phyloP scores from a whole-genome alignment of 2,888 invertebrate genomes.

The Halictus ligatus region DNA sequence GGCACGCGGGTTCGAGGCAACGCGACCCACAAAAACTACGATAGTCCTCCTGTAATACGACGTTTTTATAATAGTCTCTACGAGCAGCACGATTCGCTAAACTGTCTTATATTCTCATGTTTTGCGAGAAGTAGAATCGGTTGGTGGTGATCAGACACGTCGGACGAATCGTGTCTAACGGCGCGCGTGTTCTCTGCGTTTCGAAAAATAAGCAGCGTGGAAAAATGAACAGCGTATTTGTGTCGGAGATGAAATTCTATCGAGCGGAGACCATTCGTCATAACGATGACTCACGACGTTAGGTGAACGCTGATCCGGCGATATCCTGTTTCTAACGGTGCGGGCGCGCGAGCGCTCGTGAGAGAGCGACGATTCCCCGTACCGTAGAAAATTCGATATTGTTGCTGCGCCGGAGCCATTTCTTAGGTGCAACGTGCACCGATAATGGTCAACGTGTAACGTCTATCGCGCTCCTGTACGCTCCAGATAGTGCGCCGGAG shows the following conservation, averaged over 20 bases:
- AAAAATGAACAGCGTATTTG: background rate
- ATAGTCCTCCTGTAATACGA: background rate
- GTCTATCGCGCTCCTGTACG: constrained; percentile 56
- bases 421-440: constrained; percentile 65
- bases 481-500: constrained; percentile 60
- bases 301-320: constrained; percentile 31
- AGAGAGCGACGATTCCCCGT: constrained; percentile 47
- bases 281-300: constrained; percentile 40
- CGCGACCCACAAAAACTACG: background rate
- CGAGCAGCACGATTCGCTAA: background rate
- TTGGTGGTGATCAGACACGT: background rate
- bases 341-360: constrained; percentile 5
- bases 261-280: constrained; percentile 43
- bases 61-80: background rate
- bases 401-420: constrained; percentile 48
- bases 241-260: constrained; percentile 47
- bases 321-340: constrained; percentile 52
- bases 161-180: no score
- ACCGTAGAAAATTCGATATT: constrained; percentile 67
- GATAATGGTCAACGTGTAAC: constrained; percentile 70
- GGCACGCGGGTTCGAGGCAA: background rate
- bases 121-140: background rate
- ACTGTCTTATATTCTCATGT: background rate
- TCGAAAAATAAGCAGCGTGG: no score
- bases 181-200: no score